phyloP scores from a whole-genome alignment of 2,888 invertebrate genomes.

The Myopa tessellatipennis region DNA sequence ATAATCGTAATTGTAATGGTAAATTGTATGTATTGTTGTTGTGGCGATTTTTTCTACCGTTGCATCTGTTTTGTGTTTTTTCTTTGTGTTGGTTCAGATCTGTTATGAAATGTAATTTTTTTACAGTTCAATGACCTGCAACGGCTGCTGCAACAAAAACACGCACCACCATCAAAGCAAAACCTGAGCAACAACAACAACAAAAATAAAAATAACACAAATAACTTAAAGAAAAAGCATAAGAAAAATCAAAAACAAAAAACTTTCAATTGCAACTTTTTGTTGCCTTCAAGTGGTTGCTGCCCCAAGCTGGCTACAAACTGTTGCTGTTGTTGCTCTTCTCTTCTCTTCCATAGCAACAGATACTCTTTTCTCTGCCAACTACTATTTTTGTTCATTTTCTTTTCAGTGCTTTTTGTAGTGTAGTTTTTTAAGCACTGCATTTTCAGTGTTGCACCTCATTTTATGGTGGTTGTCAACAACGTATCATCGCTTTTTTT shows the following conservation, averaged over 20 bases:
- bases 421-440: not conserved
- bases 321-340: too few species aligned
- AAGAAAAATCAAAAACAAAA: not conserved
- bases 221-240: not conserved
- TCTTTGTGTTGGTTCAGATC: not conserved
- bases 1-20: not conserved
- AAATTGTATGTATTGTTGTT: not conserved
- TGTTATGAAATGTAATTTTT: slow-evolving; percentile 15
- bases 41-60: not conserved
- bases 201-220: not conserved
- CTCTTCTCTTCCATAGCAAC: too few species aligned
- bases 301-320: not conserved
- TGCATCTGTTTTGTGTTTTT: not conserved
- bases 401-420: not conserved
- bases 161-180: not conserved
- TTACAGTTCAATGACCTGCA: slow-evolving; percentile 4
- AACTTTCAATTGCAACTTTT: slow-evolving; percentile 11
- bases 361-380: not conserved
- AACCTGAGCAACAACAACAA: not conserved
- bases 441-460: not conserved
- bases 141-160: not conserved
- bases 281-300: not conserved
- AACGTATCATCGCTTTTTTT: not conserved
- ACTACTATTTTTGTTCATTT: not conserved
- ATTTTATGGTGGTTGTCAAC: not conserved